Conservation (phyloP, 2,797 vertebrate genomes). For the Syndactyla subalaris region DNA sequence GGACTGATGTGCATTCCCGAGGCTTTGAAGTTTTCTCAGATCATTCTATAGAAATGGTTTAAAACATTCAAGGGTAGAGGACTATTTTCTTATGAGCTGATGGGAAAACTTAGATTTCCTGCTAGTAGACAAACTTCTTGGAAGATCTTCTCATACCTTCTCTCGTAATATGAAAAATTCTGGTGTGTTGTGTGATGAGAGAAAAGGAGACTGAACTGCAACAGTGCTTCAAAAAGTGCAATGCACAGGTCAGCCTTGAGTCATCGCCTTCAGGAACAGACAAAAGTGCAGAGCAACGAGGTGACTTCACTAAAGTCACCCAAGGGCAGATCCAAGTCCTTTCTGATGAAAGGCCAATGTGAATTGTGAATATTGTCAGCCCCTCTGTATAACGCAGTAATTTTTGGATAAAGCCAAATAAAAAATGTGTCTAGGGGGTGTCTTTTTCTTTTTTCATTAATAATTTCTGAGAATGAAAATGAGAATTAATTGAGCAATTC, state of each 20-base stretch:
- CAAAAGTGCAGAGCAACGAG: neutral
- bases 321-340: neutral
- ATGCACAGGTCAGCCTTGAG: neutral
- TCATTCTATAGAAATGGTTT: neutral
- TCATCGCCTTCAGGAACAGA: neutral
- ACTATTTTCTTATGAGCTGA: neutral
- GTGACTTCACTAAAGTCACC: neutral
- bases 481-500: neutral
- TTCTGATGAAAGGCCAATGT: neutral
- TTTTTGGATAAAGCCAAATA: neutral
- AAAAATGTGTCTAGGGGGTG: neutral
- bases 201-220: neutral
- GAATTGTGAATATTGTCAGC: neutral
- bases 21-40: neutral
- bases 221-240: neutral
- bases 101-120: neutral
- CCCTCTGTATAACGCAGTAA: neutral
- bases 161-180: neutral
- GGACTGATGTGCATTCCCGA: neutral
- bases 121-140: neutral
- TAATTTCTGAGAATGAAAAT: neutral
- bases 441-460: fast-evolving
- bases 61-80: neutral
- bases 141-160: neutral
- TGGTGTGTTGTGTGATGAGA: neutral